Conservation (phyloP, 2,888 invertebrate species). For the Physocephala rufipes region DNA sequence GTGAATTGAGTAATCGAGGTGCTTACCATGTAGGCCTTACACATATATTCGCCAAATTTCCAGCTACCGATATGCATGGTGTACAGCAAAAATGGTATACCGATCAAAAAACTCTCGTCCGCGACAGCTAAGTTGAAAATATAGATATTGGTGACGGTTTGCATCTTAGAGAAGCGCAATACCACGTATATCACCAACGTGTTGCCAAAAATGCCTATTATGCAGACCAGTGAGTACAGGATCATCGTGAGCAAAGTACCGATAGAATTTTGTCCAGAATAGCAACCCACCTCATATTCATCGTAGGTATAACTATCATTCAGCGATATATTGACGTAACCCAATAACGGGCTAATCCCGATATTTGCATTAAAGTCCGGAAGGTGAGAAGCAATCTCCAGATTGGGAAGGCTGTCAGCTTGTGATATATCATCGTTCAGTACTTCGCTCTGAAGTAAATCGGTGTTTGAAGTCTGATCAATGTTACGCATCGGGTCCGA, state of each 20-base stretch:
- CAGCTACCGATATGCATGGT: slow-evolving; percentile 80
- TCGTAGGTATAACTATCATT: slow-evolving; percentile 24
- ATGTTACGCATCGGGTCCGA: too few relatives aligned
- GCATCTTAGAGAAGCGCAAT: slow-evolving; percentile 91
- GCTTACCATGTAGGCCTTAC: slow-evolving; percentile 90
- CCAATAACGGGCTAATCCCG: not conserved
- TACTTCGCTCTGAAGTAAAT: not conserved
- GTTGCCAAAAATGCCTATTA: slow-evolving; percentile 88
- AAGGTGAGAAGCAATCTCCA: not conserved
- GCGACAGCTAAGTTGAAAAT: slow-evolving; percentile 93
- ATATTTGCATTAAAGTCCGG: not conserved
- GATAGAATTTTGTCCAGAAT: slow-evolving; percentile 68
- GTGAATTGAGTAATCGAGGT: slow-evolving; percentile 94
- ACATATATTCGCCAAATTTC: slow-evolving; percentile 88
- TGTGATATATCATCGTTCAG: not conserved
- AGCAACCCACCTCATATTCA: slow-evolving; percentile 60
- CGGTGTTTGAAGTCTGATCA: not conserved
- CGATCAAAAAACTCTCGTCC: slow-evolving; percentile 90
- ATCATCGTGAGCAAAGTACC: slow-evolving; percentile 74
- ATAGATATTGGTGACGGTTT: slow-evolving; percentile 94
- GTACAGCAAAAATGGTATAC: slow-evolving; percentile 87
- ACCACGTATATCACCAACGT: slow-evolving; percentile 92
- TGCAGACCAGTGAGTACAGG: slow-evolving; percentile 83
- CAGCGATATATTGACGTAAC: not conserved
- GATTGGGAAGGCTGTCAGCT: not conserved